These are phyloP conservation scores for Amiota mariae DNA, from an alignment of 2,888 invertebrate genomes.

Conservation along the genomic window DNA sequence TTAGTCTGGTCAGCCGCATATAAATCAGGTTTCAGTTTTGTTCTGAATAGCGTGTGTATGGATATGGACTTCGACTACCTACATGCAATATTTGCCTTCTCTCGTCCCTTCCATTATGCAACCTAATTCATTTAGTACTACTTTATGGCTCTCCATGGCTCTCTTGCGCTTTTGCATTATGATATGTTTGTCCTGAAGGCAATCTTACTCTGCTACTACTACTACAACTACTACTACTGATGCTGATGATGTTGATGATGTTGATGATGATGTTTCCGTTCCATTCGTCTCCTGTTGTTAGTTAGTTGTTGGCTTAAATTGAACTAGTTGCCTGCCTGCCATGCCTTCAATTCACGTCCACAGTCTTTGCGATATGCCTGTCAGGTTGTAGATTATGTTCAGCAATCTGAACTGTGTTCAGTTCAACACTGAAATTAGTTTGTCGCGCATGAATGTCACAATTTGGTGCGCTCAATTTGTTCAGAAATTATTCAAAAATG, in stretches of 20 bases:
- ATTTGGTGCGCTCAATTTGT: slow-evolving; percentile 58
- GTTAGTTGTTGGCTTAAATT: not conserved
- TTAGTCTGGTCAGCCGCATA: slow-evolving; percentile 28
- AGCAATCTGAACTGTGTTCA: slow-evolving; percentile 38
- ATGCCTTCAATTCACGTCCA: not conserved
- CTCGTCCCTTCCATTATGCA: not conserved
- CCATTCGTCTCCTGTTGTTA: not conserved
- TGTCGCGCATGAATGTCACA: slow-evolving; percentile 52
- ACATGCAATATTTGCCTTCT: not conserved
- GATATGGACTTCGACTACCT: no score
- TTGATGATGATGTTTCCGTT: not conserved
- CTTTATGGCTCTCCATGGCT: no score
- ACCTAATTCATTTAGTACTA: no score
- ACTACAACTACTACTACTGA: no score
- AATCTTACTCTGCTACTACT: no score
- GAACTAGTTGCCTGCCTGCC: not conserved
- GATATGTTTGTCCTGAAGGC: no score
- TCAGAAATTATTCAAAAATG: slow-evolving; percentile 19
- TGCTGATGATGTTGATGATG: not conserved
- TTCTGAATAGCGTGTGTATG: not conserved
- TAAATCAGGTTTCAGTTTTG: slow-evolving; percentile 13
- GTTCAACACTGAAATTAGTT: slow-evolving; percentile 46
- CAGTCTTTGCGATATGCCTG: slow-evolving; percentile 11
- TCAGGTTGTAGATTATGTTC: slow-evolving; percentile 33
- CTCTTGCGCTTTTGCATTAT: no score